These are phyloP conservation scores for Drosophila rhopaloa DNA, from an alignment of 1,140 invertebrate genomes.

Conservation along the genomic window DNA sequence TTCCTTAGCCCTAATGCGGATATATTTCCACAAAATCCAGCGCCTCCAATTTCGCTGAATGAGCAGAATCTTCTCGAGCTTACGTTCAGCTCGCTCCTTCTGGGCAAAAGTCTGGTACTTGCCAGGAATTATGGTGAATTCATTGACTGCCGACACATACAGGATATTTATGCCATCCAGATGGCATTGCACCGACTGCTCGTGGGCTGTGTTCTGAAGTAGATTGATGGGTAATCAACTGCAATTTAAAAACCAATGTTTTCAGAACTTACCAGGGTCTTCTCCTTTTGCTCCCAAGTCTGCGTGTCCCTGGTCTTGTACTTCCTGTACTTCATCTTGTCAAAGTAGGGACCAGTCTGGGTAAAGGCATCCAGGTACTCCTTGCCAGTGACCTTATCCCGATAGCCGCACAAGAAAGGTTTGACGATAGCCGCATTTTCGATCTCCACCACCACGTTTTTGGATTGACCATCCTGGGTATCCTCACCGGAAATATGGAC, in stretches of 20 bases:
- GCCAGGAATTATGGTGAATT: constrained; percentile 66
- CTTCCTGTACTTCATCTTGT: constrained; percentile 71
- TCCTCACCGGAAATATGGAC: constrained; percentile 83
- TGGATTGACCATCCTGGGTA: constrained; percentile 73
- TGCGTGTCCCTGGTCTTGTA: constrained; percentile 77
- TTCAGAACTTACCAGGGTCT: constrained; percentile 53
- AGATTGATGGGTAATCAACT: background rate
- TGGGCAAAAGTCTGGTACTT: constrained; percentile 78
- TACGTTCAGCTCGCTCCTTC: constrained; percentile 59
- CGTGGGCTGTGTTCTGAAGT: constrained; percentile 73
- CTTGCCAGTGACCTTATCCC: constrained; percentile 84
- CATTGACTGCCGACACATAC: constrained; percentile 60
- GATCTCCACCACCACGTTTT: constrained; percentile 86
- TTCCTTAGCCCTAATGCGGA: constrained; percentile 80
- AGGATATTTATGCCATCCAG: constrained; percentile 74
- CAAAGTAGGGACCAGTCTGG: constrained; percentile 86
- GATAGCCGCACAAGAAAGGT: constrained; percentile 87
- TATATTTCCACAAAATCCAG: constrained; percentile 71
- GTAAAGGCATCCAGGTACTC: constrained; percentile 87
- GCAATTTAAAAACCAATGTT: too few relatives aligned
- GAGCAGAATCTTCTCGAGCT: constrained; percentile 71
- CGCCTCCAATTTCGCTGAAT: constrained; percentile 82
- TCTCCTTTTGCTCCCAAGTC: constrained; percentile 70
- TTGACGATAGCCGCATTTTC: constrained; percentile 86
- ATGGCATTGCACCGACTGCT: constrained; percentile 76